phyloP scores from a whole-genome alignment of 2,797 vertebrate species.

The Masticophis lateralis region DNA sequence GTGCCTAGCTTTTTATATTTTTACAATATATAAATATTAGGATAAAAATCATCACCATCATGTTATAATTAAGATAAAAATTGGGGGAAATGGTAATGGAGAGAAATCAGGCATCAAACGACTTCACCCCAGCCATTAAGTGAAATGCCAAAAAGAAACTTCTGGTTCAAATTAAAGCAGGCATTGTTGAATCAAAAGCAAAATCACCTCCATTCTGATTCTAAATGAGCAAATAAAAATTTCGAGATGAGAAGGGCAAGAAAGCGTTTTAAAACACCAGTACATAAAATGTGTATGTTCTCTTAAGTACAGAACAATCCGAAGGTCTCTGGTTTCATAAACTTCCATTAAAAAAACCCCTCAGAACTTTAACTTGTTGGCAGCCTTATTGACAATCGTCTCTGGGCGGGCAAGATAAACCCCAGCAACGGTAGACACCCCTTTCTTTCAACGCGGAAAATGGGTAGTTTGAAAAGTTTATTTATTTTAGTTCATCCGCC shows the following conservation, averaged over 20 bases:
- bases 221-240: neutral
- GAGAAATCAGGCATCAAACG: neutral
- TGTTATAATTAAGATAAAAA: neutral
- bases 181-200: neutral
- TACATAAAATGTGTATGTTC: too few relatives aligned
- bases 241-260: neutral
- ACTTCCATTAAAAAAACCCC: neutral
- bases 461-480: neutral
- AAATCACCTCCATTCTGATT: neutral
- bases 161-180: neutral
- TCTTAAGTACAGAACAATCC: neutral
- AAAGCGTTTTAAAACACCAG: neutral
- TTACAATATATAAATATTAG: neutral
- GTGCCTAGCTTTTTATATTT: neutral
- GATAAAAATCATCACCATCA: neutral
- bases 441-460: neutral
- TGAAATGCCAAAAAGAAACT: neutral
- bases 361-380: neutral
- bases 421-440: neutral
- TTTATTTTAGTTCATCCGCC: neutral
- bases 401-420: too few relatives aligned
- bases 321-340: too few relatives aligned
- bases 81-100: too few relatives aligned
- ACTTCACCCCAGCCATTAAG: constrained; percentile 39
- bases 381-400: neutral